Evolutionary conservation across 1,140 invertebrate genomes (phyloP).

Genomic region (Holotrichia oblita): DNA sequence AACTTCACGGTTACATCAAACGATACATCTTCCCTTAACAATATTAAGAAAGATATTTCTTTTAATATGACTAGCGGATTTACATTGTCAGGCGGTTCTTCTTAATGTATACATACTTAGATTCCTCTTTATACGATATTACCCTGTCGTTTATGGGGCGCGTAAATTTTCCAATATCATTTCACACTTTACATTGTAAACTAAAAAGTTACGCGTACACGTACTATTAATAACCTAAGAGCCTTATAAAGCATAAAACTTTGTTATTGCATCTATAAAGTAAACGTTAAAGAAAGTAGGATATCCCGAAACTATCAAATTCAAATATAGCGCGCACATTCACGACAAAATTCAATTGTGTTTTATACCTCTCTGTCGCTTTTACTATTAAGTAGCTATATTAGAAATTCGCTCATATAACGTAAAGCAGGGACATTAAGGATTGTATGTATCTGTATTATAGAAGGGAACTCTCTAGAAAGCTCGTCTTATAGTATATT

Average conservation of each 20-base stretch:
- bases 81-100: neutral
- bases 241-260: constrained; percentile 11
- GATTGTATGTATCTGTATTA: neutral
- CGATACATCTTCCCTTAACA: no score
- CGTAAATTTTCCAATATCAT: neutral
- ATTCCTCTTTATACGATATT: neutral
- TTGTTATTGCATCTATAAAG: constrained; percentile 12
- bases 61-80: neutral
- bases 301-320: constrained; percentile 24
- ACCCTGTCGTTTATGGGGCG: neutral
- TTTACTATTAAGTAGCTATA: constrained; percentile 32
- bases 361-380: constrained; percentile 22
- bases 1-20: no score
- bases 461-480: no score
- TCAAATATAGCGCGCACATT: neutral
- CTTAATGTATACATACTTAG: neutral
- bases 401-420: constrained; percentile 23
- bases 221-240: neutral
- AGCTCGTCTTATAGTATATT: constrained; percentile 11
- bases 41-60: constrained; percentile 14
- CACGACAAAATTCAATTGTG: neutral
- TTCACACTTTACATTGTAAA: constrained; percentile 19
- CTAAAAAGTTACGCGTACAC: neutral
- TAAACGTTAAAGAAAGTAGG: constrained; percentile 8
- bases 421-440: neutral